A percentile compares a stretch with the other conserved stretches of the same genome.
Conservation (phyloP, 2,113 vertebrate genomes). For the Osmerus mordax region DNA sequence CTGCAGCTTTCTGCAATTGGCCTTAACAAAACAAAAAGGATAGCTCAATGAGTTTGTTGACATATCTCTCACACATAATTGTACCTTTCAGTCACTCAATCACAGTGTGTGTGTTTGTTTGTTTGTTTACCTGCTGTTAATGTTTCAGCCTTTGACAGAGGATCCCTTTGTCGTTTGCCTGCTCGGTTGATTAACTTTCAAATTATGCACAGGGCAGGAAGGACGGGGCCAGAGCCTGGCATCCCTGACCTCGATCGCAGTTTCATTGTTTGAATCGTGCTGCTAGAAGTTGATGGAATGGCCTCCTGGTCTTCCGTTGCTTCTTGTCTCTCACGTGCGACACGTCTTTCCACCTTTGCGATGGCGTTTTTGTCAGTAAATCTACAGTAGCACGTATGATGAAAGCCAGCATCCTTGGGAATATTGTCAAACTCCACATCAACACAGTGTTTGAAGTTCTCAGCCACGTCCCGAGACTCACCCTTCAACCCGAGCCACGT, state of each 20-base stretch:
- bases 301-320: neutral
- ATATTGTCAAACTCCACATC: slow-evolving; percentile 25
- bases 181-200: slow-evolving; percentile 9
- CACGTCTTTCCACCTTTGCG: neutral
- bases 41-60: slow-evolving; percentile 4
- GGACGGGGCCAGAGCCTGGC: slow-evolving; percentile 5
- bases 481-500: slow-evolving; percentile 18
- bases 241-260: slow-evolving; percentile 7
- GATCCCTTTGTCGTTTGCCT: slow-evolving; percentile 15
- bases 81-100: too few relatives aligned
- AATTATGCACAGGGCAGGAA: slow-evolving; percentile 11
- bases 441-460: slow-evolving; percentile 20
- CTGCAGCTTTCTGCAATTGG: slow-evolving; percentile 24
- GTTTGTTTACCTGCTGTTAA: slow-evolving; percentile 20
- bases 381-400: slow-evolving; percentile 16
- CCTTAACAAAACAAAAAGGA: slow-evolving; percentile 5
- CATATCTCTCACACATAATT: too few relatives aligned
- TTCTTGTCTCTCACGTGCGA: slow-evolving; percentile 7
- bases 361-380: slow-evolving; percentile 25
- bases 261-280: slow-evolving; percentile 12
- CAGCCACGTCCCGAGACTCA: slow-evolving; percentile 8
- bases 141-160: slow-evolving; percentile 28
- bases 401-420: slow-evolving; percentile 26
- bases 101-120: neutral
- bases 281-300: neutral